phyloP scores from a whole-genome alignment of 1,140 invertebrate genomes.

The Papilio aristodemus region DNA sequence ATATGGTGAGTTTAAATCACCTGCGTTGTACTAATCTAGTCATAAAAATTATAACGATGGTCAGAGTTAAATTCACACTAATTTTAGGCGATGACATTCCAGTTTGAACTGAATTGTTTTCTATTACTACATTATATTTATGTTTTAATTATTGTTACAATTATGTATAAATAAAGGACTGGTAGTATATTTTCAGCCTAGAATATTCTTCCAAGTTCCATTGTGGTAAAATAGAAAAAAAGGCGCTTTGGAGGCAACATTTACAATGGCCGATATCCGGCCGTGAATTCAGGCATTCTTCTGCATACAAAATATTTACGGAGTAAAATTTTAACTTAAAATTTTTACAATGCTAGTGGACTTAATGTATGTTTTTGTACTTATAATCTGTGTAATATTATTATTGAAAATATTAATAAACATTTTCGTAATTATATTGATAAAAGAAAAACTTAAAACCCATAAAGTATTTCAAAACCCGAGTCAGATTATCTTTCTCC shows the following conservation, averaged over 20 bases:
- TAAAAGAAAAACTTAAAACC: too few relatives aligned
- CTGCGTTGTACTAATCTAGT: too few relatives aligned
- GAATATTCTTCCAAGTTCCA: background rate
- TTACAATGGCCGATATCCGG: conserved; percentile 4
- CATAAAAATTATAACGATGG: too few relatives aligned
- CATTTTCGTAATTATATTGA: too few relatives aligned
- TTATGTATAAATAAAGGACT: background rate
- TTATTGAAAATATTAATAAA: too few relatives aligned
- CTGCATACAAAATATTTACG: background rate
- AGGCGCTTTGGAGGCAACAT: background rate
- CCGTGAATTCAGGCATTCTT: conserved; percentile 2
- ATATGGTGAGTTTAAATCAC: too few relatives aligned
- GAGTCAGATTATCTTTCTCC: too few relatives aligned
- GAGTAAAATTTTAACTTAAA: background rate
- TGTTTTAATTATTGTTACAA: background rate
- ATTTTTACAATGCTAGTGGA: background rate
- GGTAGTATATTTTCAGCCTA: background rate
- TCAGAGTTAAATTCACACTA: too few relatives aligned
- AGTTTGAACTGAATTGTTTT: too few relatives aligned
- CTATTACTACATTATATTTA: background rate
- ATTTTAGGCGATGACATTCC: too few relatives aligned
- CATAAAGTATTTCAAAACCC: too few relatives aligned
- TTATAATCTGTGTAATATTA: background rate
- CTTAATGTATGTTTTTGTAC: background rate
- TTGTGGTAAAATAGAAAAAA: background rate